Evolutionary conservation across 1,140 invertebrate species (phyloP).

Genomic region (Lysiphlebus fabarum): DNA sequence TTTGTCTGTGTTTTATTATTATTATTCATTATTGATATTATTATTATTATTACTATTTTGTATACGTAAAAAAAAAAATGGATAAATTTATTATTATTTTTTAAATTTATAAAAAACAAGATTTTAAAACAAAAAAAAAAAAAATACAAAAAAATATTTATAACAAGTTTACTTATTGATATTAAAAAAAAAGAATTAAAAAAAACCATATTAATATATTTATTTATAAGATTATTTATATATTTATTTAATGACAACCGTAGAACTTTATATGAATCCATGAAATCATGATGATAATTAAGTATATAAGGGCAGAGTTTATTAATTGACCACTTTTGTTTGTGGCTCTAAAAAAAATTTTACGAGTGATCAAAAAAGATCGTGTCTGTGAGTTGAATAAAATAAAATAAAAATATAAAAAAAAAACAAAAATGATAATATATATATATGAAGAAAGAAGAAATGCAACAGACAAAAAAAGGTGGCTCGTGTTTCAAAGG

Average conservation of each 20-base stretch:
- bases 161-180: not conserved
- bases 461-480: constrained; percentile 35
- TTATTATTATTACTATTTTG: constrained; percentile 28
- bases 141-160: constrained; percentile 8
- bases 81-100: not conserved
- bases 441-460: constrained; percentile 10
- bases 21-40: constrained; percentile 50
- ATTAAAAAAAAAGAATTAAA: too few species aligned
- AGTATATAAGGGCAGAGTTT: constrained; percentile 14
- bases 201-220: constrained; percentile 1
- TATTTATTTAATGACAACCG: not conserved
- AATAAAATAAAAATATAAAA: constrained; percentile 1
- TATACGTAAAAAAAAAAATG: not conserved
- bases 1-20: constrained; percentile 15
- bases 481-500: constrained; percentile 50
- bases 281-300: constrained; percentile 21
- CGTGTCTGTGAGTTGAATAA: not conserved
- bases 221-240: constrained; percentile 5
- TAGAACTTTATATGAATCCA: constrained; percentile 6
- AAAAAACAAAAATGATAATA: constrained; percentile 14
- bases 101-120: not conserved
- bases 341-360: constrained; percentile 1
- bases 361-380: not conserved
- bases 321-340: constrained; percentile 24
- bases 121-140: constrained; percentile 2